Evolutionary conservation across 2,113 vertebrate genomes (phyloP), one percentile per base, ranked within the genome.

Genomic region (Saiga tatarica): DNA sequence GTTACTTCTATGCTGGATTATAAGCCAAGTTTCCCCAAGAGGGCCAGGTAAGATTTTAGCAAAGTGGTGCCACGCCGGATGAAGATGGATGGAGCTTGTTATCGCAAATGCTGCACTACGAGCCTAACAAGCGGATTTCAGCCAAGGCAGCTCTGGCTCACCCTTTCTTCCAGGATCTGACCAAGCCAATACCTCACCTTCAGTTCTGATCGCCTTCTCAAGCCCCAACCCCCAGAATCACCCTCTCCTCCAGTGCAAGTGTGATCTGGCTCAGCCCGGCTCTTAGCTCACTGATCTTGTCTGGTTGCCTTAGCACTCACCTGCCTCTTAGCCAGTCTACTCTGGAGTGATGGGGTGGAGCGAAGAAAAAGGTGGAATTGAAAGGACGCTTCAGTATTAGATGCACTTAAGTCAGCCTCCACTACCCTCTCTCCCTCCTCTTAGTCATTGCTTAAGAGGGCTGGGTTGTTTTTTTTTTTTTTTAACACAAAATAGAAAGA

Each of bases 1-100:
- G 99, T 99, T 90, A 99, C 99, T 0, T 99, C 99, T 4, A 99
- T 99, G 99, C 99, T 99, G 0, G 99, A 99, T 98, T 99, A 99
- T 98, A 99, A 99, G 96, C 99, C 99, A 1, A 99, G 99, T 74
- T 99, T 99, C 96, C 99, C 99, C 26, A 99, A 99, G 78, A 99
- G 99, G 99, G 99, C 99, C 42, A 98, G 99, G 26, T 99, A 99
- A 98, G 99, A 99, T 53, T 98, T 99, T 78, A 98, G 99, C 91
- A 99, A 99, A 97, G 99, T 99, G 85, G 99, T 99, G 52, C 99
- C 99, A 14, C 99, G 99, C 98, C 99, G 45, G 99, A 99, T 59
- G 99, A 99, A 83, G 99, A 99, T 87, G 99, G 99, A 55, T 98
- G 99, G 98, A 99, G 99, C 84, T 99, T 99, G 95, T 98, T 99